phyloP scores from a whole-genome alignment of 2,888 invertebrate genomes.

The Dolichomitus sp. region DNA sequence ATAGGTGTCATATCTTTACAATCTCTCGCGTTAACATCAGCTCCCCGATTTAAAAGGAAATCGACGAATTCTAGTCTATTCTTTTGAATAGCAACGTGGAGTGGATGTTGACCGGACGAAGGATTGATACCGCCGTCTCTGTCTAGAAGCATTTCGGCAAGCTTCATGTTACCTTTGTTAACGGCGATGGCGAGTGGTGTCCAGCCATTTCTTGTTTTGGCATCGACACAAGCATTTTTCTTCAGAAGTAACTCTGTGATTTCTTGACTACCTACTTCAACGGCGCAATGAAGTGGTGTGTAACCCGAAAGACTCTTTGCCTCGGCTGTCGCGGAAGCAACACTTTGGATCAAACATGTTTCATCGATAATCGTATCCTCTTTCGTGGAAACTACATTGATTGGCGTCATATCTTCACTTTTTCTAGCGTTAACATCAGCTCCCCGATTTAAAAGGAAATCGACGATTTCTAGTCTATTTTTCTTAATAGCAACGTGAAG shows the following conservation, averaged over 20 bases:
- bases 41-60: neutral
- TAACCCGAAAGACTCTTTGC: neutral
- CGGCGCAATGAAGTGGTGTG: neutral
- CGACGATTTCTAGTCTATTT: neutral
- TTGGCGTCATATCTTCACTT: neutral
- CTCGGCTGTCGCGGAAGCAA: too few relatives aligned
- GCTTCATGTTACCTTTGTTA: neutral
- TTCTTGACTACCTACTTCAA: neutral
- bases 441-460: neutral
- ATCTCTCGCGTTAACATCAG: neutral
- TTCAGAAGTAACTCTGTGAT: neutral
- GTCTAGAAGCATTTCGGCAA: neutral
- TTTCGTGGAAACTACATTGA: neutral
- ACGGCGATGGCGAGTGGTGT: too few relatives aligned
- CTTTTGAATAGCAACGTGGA: neutral
- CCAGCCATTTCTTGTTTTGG: too few relatives aligned
- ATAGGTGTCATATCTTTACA: neutral
- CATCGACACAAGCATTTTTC: too few relatives aligned
- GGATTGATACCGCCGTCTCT: neutral
- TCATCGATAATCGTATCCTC: neutral
- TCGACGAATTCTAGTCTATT: neutral
- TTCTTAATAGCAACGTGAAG: neutral
- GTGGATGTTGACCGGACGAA: neutral
- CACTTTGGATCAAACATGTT: neutral
- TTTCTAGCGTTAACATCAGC: neutral